Percentiles rank a stretch among this genome's conserved stretches.
These are phyloP conservation scores for Megalopta genalis DNA, from an alignment of 1,140 invertebrate species.

Conservation along the genomic window DNA sequence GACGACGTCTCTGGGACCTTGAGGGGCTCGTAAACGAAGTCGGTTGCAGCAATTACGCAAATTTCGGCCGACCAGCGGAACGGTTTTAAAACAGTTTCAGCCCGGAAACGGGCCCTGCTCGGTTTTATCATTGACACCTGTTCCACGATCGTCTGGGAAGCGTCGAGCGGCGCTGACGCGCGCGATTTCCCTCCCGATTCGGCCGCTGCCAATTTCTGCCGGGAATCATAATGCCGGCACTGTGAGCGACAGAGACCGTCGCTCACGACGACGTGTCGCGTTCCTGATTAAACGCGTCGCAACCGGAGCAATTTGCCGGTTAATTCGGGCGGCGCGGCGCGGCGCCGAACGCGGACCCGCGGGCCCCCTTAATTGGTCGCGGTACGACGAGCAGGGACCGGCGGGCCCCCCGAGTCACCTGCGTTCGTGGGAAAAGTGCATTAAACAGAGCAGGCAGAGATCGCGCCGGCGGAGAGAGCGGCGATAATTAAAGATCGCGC, in stretches of 20 bases:
- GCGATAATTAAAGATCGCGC: constrained; percentile 28
- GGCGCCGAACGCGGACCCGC: background rate
- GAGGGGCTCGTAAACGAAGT: background rate
- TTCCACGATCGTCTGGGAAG: constrained; percentile 22
- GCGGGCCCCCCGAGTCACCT: constrained; percentile 27
- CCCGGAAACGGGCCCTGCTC: constrained; percentile 28
- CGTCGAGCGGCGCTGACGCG: background rate
- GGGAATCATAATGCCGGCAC: background rate
- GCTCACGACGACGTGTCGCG: no score
- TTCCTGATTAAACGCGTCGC: background rate
- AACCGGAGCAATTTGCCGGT: constrained; percentile 29
- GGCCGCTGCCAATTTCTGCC: constrained; percentile 43
- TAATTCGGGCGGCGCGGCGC: constrained; percentile 39
- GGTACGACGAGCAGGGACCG: constrained; percentile 42
- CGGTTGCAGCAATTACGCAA: background rate
- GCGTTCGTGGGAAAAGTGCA: constrained; percentile 52
- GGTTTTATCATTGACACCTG: constrained; percentile 59
- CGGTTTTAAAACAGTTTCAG: constrained; percentile 44
- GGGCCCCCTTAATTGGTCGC: constrained; percentile 52
- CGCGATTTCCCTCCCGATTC: background rate
- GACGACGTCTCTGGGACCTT: background rate
- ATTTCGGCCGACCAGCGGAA: background rate
- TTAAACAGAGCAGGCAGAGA: constrained; percentile 36
- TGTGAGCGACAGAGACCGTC: background rate
- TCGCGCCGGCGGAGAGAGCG: constrained; percentile 28